Conservation (phyloP, 1,140 invertebrate species). For the Nomia melanderi region DNA sequence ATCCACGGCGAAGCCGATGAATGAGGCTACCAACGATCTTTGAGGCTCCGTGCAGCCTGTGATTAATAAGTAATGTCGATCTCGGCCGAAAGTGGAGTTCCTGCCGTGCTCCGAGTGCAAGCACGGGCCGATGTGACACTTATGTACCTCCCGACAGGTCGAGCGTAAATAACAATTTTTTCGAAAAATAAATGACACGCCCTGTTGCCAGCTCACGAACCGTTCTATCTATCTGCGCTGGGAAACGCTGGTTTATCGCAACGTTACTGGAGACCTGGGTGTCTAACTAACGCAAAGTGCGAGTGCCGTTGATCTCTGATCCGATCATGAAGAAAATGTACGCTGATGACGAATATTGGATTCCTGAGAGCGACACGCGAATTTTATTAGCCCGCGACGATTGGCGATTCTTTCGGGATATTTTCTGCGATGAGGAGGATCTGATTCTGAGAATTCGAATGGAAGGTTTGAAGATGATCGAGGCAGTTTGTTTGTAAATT, state of each 20-base stretch:
- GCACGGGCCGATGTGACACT: background rate
- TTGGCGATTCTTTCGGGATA: too few species aligned
- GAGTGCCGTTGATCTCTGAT: too few species aligned
- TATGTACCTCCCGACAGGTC: background rate
- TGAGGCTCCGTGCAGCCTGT: conserved; percentile 53
- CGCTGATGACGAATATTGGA: too few species aligned
- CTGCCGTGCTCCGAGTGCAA: conserved; percentile 9
- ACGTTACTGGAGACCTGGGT: background rate
- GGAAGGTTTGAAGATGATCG: too few species aligned
- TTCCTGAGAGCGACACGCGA: too few species aligned
- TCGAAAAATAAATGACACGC: conserved; percentile 42
- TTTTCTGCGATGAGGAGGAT: too few species aligned
- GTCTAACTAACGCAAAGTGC: too few species aligned
- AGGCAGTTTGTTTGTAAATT: too few species aligned
- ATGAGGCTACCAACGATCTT: conserved; percentile 63
- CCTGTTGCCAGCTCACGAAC: background rate
- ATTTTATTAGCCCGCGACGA: too few species aligned
- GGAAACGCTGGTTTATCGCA: background rate
- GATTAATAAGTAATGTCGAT: conserved; percentile 69
- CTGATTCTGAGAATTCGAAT: too few species aligned
- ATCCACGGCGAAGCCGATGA: conserved; percentile 60
- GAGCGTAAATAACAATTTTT: conserved; percentile 54
- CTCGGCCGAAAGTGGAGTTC: conserved; percentile 47
- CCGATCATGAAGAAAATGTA: too few species aligned
- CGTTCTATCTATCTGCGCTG: background rate